Evolutionary conservation across 2,797 vertebrate genomes (phyloP), one percentile per base, ranked within the genome.

Genomic region (Mus spretus): DNA sequence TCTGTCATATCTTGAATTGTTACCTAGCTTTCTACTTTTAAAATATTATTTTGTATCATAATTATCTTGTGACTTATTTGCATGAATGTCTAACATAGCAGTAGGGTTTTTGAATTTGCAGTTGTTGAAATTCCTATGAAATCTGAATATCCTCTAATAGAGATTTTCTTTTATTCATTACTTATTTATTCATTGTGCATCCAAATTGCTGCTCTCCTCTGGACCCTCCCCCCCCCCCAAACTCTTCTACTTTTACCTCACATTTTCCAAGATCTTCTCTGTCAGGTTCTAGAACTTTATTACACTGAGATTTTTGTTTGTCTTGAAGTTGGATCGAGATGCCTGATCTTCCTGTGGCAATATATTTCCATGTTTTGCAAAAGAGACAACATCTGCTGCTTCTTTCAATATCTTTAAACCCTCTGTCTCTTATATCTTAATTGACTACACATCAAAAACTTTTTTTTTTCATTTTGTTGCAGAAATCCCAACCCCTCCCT

Each of bases 211-310:
- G 31, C 15, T 28, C 34, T 28, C 4, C 65, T 70, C 34, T 11
- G 14, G 31, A 34, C 17, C 10, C 14, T 15, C 2, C 15, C 14
- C 15, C 2, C 15, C 7, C 6, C 14, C 6, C 11, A 13, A n/a
- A 8, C 67, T 70, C 14, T 17, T 17, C 6, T 70, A 70, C 31
- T 17, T 70, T 17, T n/a, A 70, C 17, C 7, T 7, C 34, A 70
- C 14, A n/a, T 70, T 34, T 70, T 70, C 67, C 15, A n/a, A 34
- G 34, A n/a, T 34, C 34, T 70, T n/a, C 4, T 70, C 67, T n/a
- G 14, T n/a, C 34, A 17, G 34, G 15, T 70, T 34, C n/a, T 70
- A 34, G 6, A 70, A 70, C 15, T n/a, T 17, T 1, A 19, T n/a
- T 8, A 70, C 8, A 70, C 34, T 70, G 67, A 70, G 7, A 70